These are phyloP conservation scores for Sphaerodactylus townsendi DNA, from an alignment of 2,113 vertebrate species.

Conservation along the genomic window DNA sequence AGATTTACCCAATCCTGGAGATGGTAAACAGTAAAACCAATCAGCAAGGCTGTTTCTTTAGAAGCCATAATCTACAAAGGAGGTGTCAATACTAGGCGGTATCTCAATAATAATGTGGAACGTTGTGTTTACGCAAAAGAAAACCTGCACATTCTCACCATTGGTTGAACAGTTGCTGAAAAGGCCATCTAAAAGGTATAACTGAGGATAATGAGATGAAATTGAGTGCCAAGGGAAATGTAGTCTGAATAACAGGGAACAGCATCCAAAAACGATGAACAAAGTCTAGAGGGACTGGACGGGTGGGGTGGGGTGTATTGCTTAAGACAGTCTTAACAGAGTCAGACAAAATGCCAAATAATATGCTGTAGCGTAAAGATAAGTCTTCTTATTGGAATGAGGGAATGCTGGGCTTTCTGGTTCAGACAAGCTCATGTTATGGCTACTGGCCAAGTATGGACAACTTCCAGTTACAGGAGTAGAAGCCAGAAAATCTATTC, in stretches of 20 bases:
- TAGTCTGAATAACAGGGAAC: background rate
- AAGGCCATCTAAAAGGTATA: background rate
- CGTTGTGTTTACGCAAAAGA: background rate
- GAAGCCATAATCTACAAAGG: background rate
- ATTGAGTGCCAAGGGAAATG: constrained; percentile 5
- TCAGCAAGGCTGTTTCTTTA: background rate
- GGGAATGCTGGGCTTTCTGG: background rate
- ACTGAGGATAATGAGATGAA: constrained; percentile 3
- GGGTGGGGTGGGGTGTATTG: background rate
- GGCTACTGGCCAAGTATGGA: background rate
- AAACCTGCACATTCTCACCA: background rate
- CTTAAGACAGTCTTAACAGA: background rate
- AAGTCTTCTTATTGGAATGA: background rate
- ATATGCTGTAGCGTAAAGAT: background rate
- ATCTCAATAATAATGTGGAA: background rate
- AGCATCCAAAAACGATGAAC: background rate
- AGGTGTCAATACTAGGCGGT: background rate
- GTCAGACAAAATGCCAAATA: background rate
- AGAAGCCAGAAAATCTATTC: background rate
- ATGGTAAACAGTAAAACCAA: background rate
- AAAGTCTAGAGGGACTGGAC: background rate
- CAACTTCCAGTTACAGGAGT: background rate
- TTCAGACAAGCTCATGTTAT: background rate
- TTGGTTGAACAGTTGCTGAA: background rate
- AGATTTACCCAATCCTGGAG: background rate